Evolutionary conservation across 92 coral and sea anemone genomes (phyloP).

Genomic region (Siderastrea siderea): DNA sequence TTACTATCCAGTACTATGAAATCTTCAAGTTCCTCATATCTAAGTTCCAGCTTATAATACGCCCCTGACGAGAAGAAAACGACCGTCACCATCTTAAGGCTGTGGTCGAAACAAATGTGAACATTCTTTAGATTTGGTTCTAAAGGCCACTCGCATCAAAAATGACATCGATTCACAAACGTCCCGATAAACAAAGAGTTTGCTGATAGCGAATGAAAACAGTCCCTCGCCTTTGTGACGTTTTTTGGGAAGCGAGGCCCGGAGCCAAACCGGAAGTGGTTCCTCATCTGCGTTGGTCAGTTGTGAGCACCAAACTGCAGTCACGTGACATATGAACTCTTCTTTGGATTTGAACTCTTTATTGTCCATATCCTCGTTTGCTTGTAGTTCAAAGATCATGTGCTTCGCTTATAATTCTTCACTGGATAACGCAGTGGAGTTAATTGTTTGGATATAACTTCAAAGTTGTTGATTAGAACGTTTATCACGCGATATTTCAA

Average conservation of each 20-base stretch:
- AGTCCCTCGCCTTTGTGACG: slow-evolving; percentile 3
- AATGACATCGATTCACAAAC: slow-evolving; percentile 46
- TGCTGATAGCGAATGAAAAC: slow-evolving; percentile 26
- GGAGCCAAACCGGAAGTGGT: slow-evolving; percentile 55
- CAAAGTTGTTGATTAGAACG: slow-evolving; percentile 31
- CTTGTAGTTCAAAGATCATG: slow-evolving; percentile 34
- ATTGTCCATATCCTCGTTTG: not conserved
- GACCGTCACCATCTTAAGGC: slow-evolving; percentile 37
- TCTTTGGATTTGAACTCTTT: slow-evolving; percentile 58
- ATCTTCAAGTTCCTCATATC: slow-evolving; percentile 84
- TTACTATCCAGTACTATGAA: slow-evolving; percentile 72
- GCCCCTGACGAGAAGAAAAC: not conserved
- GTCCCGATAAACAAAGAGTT: slow-evolving; percentile 43
- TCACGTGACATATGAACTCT: slow-evolving; percentile 36
- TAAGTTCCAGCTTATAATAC: slow-evolving; percentile 46
- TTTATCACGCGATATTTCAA: slow-evolving; percentile 28
- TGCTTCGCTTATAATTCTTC: not conserved
- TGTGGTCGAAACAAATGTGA: slow-evolving; percentile 46
- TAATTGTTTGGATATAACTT: slow-evolving; percentile 32
- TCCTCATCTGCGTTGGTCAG: slow-evolving; percentile 38
- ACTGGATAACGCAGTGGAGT: not conserved
- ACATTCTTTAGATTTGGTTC: slow-evolving; percentile 13
- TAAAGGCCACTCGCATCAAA: slow-evolving; percentile 44
- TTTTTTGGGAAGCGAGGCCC: slow-evolving; percentile 6
- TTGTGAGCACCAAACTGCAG: slow-evolving; percentile 44